phyloP scores from a whole-genome alignment of 2,888 invertebrate genomes.

The Terebella lapidaria region DNA sequence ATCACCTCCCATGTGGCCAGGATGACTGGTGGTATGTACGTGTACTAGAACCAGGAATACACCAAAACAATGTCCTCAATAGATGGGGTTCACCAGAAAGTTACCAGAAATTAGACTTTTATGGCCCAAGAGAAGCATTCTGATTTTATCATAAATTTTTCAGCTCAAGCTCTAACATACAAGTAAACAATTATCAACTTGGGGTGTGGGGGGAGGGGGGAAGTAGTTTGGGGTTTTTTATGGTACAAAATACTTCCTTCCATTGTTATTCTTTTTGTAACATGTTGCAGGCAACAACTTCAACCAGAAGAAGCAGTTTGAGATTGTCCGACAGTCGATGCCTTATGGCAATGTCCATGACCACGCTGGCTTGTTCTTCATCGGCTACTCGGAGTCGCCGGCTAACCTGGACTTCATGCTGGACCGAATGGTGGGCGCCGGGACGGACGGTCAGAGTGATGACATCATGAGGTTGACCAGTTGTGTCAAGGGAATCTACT shows the following conservation, averaged over 20 bases:
- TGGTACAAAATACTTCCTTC: too few species aligned
- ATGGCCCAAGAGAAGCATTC: too few species aligned
- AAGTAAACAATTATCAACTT: too few species aligned
- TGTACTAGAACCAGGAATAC: too few species aligned
- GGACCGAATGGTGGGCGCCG: slow-evolving; percentile 51
- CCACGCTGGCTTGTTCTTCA: slow-evolving; percentile 51
- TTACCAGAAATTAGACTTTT: too few species aligned
- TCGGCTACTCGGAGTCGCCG: slow-evolving; percentile 47
- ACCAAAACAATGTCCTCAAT: too few species aligned
- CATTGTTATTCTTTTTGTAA: too few species aligned
- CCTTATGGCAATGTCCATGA: slow-evolving; percentile 45
- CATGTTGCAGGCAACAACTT: slow-evolving; percentile 36
- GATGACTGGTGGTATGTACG: slow-evolving; percentile 48
- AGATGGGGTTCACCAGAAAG: too few species aligned
- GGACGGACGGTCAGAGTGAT: slow-evolving; percentile 39
- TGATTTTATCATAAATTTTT: too few species aligned
- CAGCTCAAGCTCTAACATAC: too few species aligned
- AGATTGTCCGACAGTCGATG: slow-evolving; percentile 53
- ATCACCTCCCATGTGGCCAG: slow-evolving; percentile 50
- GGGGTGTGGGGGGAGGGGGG: too few species aligned
- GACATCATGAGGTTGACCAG: slow-evolving; percentile 48
- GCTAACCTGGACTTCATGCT: slow-evolving; percentile 50
- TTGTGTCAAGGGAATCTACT: slow-evolving; percentile 49
- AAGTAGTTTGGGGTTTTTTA: too few species aligned
- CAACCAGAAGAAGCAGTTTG: slow-evolving; percentile 40